A percentile compares a stretch with the other conserved stretches of the same genome.
phyloP scores from a whole-genome alignment of 2,888 invertebrate species.

The Lapara coniferarum region DNA sequence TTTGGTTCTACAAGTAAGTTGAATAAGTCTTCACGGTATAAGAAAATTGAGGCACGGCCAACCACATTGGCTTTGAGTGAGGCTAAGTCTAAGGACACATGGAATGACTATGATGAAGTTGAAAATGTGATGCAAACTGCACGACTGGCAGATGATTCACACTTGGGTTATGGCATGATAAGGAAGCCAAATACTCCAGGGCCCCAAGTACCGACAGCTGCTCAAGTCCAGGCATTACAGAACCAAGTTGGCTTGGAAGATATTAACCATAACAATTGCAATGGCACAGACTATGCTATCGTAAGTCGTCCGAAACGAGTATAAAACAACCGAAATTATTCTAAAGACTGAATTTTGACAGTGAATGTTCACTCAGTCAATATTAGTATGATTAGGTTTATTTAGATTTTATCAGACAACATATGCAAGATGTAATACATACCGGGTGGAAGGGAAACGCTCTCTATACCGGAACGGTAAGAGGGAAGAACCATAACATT shows the following conservation, averaged over 20 bases:
- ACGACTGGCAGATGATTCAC: slow-evolving; percentile 90
- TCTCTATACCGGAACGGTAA: too few species aligned
- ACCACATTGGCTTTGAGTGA: slow-evolving; percentile 76
- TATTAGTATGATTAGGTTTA: slow-evolving; percentile 37
- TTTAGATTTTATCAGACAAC: slow-evolving; percentile 18
- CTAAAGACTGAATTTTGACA: slow-evolving; percentile 64
- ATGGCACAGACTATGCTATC: slow-evolving; percentile 91
- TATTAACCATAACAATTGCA: slow-evolving; percentile 88
- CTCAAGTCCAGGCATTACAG: slow-evolving; percentile 76
- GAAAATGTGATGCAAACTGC: slow-evolving; percentile 87
- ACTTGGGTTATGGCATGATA: slow-evolving; percentile 91
- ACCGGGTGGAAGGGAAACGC: too few species aligned
- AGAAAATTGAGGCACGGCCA: slow-evolving; percentile 87
- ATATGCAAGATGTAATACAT: background rate
- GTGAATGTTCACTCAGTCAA: slow-evolving; percentile 53
- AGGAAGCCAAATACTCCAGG: slow-evolving; percentile 85
- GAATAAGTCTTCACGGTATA: slow-evolving; percentile 86
- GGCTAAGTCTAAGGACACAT: slow-evolving; percentile 77
- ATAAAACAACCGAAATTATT: slow-evolving; percentile 65
- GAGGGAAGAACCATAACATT: too few species aligned
- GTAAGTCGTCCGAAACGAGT: slow-evolving; percentile 94
- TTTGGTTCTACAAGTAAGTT: slow-evolving; percentile 90
- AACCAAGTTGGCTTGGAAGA: slow-evolving; percentile 76
- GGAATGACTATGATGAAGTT: slow-evolving; percentile 91
- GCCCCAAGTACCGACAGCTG: slow-evolving; percentile 79